Evolutionary conservation across 1,140 invertebrate species (phyloP), one percentile per base, ranked within the genome.

Genomic region (Elymnias hypermnestra): DNA sequence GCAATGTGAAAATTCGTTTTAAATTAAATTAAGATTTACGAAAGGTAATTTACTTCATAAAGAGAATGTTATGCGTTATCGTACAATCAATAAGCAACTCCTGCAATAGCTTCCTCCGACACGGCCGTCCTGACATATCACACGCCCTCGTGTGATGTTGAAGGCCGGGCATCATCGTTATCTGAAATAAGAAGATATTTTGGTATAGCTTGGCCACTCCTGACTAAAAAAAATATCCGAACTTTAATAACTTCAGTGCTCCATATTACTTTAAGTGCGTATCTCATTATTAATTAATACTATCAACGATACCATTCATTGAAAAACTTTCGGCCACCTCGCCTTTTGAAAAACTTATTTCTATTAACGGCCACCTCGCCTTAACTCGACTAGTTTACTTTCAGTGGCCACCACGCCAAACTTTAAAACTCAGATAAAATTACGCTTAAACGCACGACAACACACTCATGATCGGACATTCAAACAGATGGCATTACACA

Each of bases 71-170:
- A n/a, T n/a, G n/a, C n/a, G n/a, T n/a, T n/a, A n/a, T n/a, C n/a
- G n/a, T n/a, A n/a, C n/a, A n/a, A n/a, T n/a, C n/a, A n/a, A n/a
- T n/a, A n/a, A n/a, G n/a, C n/a, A n/a, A n/a, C n/a, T n/a, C n/a
- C n/a, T n/a, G n/a, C n/a, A n/a, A n/a, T n/a, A n/a, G n/a, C n/a
- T n/a, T 22, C 9, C 44, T 38, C 9, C 36, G 44, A 43, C 44
- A 53, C 43, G 51, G 51, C 44, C 51, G 7, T 47, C 51, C 51
- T 53, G 51, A 47, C 51, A 26, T 28, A 38, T 46, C 25, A 53
- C 50, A 46, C 53, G 46, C 9, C 52, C 40, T 48, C 52, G 45
- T 49, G 52, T 49, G 40, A 55, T 45, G 37, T 42, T 41, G 53
- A 33, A 33, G 47, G 41, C 31, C 39, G 42, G n/a, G 17, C 38